phyloP scores from a whole-genome alignment of 2,888 invertebrate species.

The Limnephilus marmoratus region DNA sequence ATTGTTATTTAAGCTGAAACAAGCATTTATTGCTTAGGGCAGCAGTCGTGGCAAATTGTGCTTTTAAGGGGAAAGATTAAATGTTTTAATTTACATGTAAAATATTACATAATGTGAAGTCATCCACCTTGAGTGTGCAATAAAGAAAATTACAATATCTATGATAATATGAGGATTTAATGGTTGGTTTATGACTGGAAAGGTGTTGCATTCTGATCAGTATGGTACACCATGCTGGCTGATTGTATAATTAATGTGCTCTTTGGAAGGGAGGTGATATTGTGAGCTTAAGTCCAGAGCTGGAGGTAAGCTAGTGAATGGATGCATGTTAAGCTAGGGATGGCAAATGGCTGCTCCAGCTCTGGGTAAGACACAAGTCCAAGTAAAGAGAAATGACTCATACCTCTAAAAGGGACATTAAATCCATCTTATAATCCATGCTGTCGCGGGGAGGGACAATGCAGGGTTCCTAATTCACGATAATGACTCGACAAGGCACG shows the following conservation, averaged over 20 bases:
- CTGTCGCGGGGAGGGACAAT: background rate
- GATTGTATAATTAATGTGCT: background rate
- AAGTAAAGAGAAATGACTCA: conserved; percentile 20
- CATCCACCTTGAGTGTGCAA: background rate
- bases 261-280: background rate
- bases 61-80: background rate
- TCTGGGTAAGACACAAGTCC: background rate
- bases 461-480: background rate
- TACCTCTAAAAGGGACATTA: conserved; percentile 77
- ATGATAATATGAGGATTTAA: background rate
- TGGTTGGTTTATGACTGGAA: background rate
- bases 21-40: background rate
- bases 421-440: conserved; percentile 76
- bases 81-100: background rate
- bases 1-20: background rate
- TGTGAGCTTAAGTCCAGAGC: background rate
- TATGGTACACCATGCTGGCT: background rate
- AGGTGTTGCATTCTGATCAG: background rate
- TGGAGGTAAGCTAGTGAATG: background rate
- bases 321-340: background rate
- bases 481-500: conserved; percentile 13
- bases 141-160: background rate
- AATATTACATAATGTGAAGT: background rate
- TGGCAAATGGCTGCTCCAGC: background rate
- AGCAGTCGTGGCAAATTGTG: background rate